A percentile compares a stretch with the other conserved stretches of the same genome.
Conservation (phyloP, 2,888 invertebrate species). For the Petrophora chlorosata region DNA sequence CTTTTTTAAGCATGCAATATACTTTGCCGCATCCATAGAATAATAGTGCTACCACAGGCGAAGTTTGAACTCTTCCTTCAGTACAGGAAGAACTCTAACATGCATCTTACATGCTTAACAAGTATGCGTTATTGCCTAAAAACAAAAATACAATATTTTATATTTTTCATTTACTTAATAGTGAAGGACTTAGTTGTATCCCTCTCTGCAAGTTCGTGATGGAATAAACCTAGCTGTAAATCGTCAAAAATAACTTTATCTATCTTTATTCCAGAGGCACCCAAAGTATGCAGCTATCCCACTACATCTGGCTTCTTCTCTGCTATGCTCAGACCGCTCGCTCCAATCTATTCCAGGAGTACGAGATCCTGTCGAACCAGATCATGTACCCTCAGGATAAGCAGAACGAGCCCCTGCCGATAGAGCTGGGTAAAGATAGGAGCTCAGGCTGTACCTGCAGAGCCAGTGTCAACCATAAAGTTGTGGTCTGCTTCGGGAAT, state of each 20-base stretch:
- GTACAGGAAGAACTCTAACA: too few relatives aligned
- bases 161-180: too few relatives aligned
- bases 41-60: too few relatives aligned
- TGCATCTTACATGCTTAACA: too few relatives aligned
- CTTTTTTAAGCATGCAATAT: too few relatives aligned
- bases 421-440: conserved; percentile 60
- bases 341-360: conserved; percentile 61
- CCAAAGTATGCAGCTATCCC: conserved; percentile 52
- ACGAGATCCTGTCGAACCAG: conserved; percentile 55
- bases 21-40: too few relatives aligned
- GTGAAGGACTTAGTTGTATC: too few relatives aligned
- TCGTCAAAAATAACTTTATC: not conserved
- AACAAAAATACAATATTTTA: too few relatives aligned
- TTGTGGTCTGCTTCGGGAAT: conserved; percentile 81
- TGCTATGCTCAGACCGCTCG: conserved; percentile 65
- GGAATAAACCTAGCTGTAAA: not conserved
- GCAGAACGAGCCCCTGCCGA: conserved; percentile 54
- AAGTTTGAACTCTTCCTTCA: too few relatives aligned
- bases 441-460: conserved; percentile 80
- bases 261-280: conserved; percentile 18
- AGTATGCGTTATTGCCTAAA: too few relatives aligned
- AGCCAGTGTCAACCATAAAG: conserved; percentile 52
- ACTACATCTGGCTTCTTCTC: conserved; percentile 67
- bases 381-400: conserved; percentile 53
- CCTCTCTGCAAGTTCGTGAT: too few relatives aligned